Percentiles rank a stretch among this genome's conserved stretches.
These are phyloP conservation scores for Falco biarmicus DNA, from an alignment of 2,797 vertebrate genomes.

Conservation along the genomic window DNA sequence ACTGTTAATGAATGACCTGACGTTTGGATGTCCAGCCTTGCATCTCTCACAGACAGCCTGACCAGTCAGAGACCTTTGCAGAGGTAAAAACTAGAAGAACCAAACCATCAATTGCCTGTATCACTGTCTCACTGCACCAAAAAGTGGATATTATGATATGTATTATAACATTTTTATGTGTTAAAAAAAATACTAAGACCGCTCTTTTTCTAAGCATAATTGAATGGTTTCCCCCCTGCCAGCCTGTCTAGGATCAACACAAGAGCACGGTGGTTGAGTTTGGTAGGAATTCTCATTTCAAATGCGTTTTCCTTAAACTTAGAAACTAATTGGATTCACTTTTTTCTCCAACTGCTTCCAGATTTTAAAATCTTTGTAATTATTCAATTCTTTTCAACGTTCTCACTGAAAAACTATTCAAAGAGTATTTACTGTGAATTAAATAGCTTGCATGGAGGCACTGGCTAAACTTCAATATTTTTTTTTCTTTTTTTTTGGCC, in stretches of 20 bases:
- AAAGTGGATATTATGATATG: neutral
- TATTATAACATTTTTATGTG: neutral
- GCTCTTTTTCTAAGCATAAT: neutral
- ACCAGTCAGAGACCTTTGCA: neutral
- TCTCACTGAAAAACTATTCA: neutral
- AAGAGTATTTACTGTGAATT: neutral
- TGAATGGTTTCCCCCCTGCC: neutral
- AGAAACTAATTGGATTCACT: neutral
- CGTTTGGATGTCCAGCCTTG: neutral
- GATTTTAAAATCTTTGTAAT: neutral
- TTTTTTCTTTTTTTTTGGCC: neutral
- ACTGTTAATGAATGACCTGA: neutral
- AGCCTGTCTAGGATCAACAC: neutral
- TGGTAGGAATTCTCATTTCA: conserved; percentile 11
- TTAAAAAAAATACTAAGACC: neutral
- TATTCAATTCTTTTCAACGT: neutral
- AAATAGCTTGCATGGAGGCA: neutral
- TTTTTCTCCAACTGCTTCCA: conserved; percentile 29
- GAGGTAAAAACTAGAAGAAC: neutral
- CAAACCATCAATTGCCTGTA: neutral
- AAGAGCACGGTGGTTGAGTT: neutral
- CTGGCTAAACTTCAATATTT: neutral
- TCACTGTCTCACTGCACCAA: neutral
- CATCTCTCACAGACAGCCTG: neutral
- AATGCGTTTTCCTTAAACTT: neutral